Base-by-base conservation (phyloP, 2,113 vertebrate genomes). In the Sinocyclocheilus anshuiensis region DNA sequence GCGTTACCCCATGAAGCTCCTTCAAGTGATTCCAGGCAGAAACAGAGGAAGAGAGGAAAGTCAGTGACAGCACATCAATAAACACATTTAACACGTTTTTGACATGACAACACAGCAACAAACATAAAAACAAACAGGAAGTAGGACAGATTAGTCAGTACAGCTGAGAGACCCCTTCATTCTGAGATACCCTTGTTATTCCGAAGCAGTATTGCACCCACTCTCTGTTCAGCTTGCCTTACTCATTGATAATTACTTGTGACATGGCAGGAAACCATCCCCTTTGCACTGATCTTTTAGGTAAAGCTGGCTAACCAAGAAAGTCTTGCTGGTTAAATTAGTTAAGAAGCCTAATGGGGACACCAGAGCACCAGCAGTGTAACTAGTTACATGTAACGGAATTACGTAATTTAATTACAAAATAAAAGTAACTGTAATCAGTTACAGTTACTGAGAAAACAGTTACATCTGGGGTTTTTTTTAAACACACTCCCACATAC, bases 1-100 rank as follows among this genome's bases (percentile, higher is more conserved):
- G 89, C 94, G 96, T 98, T 98, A 99, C 97, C 97, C 97, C 96
- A 96, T 97, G 96, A 98, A 95, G 97, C 97, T 99, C 95, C 97
- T 98, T 96, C 93, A 96, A 94, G 92, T 92, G 95, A 95, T 95
- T 95, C 96, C 94, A 91, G 94, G 92, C 82, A 94, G 91, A 97
- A 95, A 95, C 94, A 96, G 94, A 96, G 94, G 94, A 93, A 95
- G 91, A 94, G 93, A 87, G 88, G 69, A 67, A 93, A 91, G 94
- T 98, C 95, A 97, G 94, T 93, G 90, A 89, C 86, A 90, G 65
- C 71, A 81, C 86, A 71, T 76, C 36, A 69, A 65, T 55, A 77
- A 59, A 80, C 69, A 85, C 55, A 22, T 39, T 82, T 36, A 80
- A 77, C 36, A 59, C 61, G 39, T 57, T 36, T 69, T 63, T 83